Percentiles rank a stretch among this genome's conserved stretches.
Evolutionary conservation across 1,140 invertebrate genomes (phyloP).

Genomic region (Centruroides vittatus): DNA sequence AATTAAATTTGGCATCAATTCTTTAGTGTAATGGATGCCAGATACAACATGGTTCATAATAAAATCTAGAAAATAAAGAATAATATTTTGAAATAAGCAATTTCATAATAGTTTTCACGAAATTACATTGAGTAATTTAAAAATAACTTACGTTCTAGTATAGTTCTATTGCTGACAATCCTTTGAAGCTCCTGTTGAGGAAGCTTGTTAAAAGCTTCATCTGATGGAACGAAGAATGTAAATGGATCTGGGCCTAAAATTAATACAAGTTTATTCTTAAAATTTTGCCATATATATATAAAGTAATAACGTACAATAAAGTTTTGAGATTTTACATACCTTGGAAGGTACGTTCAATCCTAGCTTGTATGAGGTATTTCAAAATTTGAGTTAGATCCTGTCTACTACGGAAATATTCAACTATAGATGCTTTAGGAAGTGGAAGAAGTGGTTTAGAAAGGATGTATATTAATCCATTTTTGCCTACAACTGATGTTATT

Average conservation of each 20-base stretch:
- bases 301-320: background rate
- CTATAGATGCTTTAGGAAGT: constrained; percentile 17
- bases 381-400: constrained; percentile 8
- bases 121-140: too few species aligned
- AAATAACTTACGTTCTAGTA: constrained; percentile 7
- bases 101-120: too few species aligned
- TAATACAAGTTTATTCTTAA: background rate
- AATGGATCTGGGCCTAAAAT: constrained; percentile 25
- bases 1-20: background rate
- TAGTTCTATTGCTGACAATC: constrained; percentile 3
- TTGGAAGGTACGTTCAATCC: constrained; percentile 4
- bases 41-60: background rate
- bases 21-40: background rate
- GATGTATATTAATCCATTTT: constrained; percentile 31
- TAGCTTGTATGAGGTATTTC: background rate
- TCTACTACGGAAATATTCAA: constrained; percentile 7
- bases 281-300: background rate
- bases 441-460: constrained; percentile 29
- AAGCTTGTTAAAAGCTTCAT: constrained; percentile 32
- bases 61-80: background rate
- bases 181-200: background rate
- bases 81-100: background rate
- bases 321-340: background rate
- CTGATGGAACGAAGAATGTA: constrained; percentile 39
- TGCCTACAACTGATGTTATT: constrained; percentile 24